phyloP scores from a whole-genome alignment of 2,888 invertebrate species.

The Aphodius sticticus region DNA sequence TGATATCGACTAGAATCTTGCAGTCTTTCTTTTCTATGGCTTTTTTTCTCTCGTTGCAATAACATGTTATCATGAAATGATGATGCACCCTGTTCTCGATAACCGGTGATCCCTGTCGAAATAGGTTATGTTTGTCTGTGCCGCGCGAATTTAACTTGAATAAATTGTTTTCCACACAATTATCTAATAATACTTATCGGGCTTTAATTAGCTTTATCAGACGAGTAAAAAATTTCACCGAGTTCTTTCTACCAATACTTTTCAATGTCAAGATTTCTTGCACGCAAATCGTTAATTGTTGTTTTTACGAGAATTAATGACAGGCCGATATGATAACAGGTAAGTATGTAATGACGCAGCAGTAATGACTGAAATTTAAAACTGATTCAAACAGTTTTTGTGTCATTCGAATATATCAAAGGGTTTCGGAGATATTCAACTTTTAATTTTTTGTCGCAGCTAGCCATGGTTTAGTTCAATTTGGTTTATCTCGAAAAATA shows the following conservation, averaged over 20 bases:
- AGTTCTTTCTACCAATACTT: background rate
- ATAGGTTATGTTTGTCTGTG: background rate
- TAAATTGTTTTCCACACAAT: background rate
- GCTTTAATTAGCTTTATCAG: background rate
- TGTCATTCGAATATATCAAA: background rate
- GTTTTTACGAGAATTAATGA: background rate
- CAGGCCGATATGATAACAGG: background rate
- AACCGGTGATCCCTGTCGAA: background rate
- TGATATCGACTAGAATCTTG: background rate
- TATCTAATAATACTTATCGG: background rate
- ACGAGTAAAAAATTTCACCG: background rate
- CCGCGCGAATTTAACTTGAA: background rate
- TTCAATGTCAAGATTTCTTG: background rate
- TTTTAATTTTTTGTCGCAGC: background rate
- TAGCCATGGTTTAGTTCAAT: background rate
- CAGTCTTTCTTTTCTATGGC: background rate
- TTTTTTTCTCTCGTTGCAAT: background rate
- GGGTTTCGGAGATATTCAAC: background rate
- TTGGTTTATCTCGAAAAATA: background rate
- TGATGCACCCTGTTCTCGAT: background rate
- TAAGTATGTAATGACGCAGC: background rate
- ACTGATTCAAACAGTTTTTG: background rate
- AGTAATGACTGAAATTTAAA: background rate
- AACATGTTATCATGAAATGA: background rate
- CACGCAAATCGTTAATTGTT: too few species aligned